phyloP scores from a whole-genome alignment of 2,888 invertebrate genomes.

The Piscicola geometra region DNA sequence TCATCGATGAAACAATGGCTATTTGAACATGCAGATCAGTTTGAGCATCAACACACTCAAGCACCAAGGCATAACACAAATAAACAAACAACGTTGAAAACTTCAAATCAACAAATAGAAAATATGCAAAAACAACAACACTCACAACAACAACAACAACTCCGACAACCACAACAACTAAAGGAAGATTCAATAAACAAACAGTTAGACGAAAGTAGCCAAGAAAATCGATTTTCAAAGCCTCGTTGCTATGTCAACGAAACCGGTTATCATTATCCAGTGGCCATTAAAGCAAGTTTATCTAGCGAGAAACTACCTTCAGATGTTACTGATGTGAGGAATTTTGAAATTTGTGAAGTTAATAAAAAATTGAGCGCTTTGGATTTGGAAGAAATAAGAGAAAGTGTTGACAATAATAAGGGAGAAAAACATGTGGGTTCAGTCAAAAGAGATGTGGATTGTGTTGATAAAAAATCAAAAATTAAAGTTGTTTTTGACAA shows the following conservation, averaged over 20 bases:
- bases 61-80: no score
- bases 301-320: no score
- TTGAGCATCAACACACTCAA: no score
- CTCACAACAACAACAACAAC: slow-evolving; percentile 1
- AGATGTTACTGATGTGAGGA: no score
- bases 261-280: neutral
- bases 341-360: no score
- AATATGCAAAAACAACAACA: neutral
- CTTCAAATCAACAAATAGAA: neutral
- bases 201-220: neutral
- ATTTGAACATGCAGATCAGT: no score
- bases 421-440: no score
- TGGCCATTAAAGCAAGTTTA: neutral
- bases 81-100: no score
- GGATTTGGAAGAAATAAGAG: neutral
- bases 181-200: slow-evolving; percentile 7
- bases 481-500: slow-evolving; percentile 1
- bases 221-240: slow-evolving; percentile 2
- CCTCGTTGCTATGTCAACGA: neutral
- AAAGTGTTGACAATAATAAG: neutral
- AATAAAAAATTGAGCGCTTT: no score
- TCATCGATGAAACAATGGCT: no score
- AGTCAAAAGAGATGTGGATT: neutral
- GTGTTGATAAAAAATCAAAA: neutral
- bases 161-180: slow-evolving; percentile 5